Base-by-base conservation (phyloP, 2,888 invertebrate genomes). In the Helleia helle region DNA sequence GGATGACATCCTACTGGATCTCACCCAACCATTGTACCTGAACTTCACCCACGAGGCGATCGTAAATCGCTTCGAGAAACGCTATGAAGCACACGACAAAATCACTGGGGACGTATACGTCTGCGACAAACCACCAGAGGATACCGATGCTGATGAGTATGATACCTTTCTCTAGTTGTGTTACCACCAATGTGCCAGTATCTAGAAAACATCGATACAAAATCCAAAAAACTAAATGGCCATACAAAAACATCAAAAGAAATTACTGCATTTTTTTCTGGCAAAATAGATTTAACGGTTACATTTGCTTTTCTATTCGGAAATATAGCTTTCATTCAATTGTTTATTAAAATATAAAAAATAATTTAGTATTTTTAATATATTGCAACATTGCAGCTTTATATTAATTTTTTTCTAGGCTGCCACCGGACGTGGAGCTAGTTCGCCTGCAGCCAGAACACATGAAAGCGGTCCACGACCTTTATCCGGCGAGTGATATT, bases 401-500 rank as follows among this genome's bases (percentile, higher is more conserved):
- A 36, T 12, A 18, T 9, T 8, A 11, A 26, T 28, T 12, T 17
- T 4, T 30, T 49, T 48, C 0, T 65, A 87, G 86, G 54, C 65
- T 90, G 64, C 86, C 87, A 74, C 86, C 89, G 70, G 91, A 90
- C 81, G 91, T 90, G 71, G 90, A 90, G 86, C 88, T 94, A 88
- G 88, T 90, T 65, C 92, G 92, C 54, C 79, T 94, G 54, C 88
- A 88, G 58, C 88, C 90, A 34, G 92, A 93, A 66, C 91, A 94
- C 77, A 93, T 93, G 71, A 89, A 90, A 72, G 89, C 90, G 50
- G 94, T 94, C 56, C 91, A 94, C 86, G 93, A 93, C 62, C 79
- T 94, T 58, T 94, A 94, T 86, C 94, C 94, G 47, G 94, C 94
- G 57, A 93, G 93, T 71, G 93, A 94, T 71, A 93, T 94, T 87